Base-by-base conservation (phyloP, 2,888 invertebrate genomes). In the Carterocephalus palaemon region DNA sequence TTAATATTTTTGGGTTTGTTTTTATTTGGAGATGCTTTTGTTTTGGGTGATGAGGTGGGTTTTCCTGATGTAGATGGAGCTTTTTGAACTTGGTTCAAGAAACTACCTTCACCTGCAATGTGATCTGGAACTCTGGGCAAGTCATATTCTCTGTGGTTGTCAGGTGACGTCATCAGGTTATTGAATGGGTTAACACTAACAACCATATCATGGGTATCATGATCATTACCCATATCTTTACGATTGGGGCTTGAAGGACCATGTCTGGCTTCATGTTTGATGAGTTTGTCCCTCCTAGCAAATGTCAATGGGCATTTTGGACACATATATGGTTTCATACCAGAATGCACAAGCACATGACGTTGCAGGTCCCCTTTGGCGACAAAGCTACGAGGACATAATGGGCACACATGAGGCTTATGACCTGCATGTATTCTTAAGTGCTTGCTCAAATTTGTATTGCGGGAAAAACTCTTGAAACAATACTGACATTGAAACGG, bases 401-500 rank as follows among this genome's bases (percentile, higher is more conserved):
- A 86, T 16, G 90, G 90, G 60, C 93, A 93, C 0, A 92, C 91
- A 68, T 92, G 92, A 1, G 92, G 92, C 58, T 91, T 92, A 10
- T 90, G 88, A 0, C 92, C 91, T 20, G 90, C 90, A 72, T 93
- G 93, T 31, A 92, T 92, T 42, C 92, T 87, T 62, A 92, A 87
- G 67, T 93, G 93, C 66, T 93, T 93, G 45, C 92, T 92, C 24
- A 93, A 79, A 71, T 93, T 93, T n/a, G 92, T 92, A 56, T 92
- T 93, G 13, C 93, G 83, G 2, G 93, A 92, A 65, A 93, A 93
- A 43, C 92, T 92, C 70, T 93, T 93, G 20, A 89, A 85, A 62
- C 93, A 93, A 53, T 92, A 90, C 15, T 89, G 88, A 65, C 93
- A 93, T 13, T 92, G 91, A 66, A 90, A 93, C 0, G 93, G 93